Evolutionary conservation across 2,797 vertebrate genomes (phyloP).

Genomic region (Varecia variegata): DNA sequence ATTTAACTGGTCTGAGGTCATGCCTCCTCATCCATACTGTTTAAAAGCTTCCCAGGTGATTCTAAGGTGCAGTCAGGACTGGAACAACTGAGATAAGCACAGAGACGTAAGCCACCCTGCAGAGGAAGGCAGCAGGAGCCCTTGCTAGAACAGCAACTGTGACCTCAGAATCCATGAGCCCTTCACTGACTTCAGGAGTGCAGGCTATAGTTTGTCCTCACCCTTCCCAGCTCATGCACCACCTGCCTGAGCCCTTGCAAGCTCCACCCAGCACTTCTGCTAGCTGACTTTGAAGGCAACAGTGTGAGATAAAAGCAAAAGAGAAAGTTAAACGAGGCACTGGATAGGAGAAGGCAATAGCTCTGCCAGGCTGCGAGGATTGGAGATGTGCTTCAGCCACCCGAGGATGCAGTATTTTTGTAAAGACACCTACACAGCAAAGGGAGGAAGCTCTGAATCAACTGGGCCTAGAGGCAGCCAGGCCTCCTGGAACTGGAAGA

Average conservation of each 20-base stretch:
- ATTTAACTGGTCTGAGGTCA: not conserved
- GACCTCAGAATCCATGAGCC: not conserved
- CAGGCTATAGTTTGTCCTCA: not conserved
- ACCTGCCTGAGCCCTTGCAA: not conserved
- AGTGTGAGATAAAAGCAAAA: not conserved
- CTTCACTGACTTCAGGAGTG: not conserved
- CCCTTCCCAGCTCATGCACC: not conserved
- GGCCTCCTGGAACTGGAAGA: not conserved
- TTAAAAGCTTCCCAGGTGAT: not conserved
- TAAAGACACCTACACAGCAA: not conserved
- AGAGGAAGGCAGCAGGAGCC: not conserved
- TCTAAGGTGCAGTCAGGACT: not conserved
- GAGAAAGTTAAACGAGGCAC: not conserved
- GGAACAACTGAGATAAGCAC: not conserved
- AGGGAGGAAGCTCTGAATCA: not conserved
- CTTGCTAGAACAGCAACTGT: not conserved
- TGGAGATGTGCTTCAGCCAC: no score
- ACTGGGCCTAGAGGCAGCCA: no score
- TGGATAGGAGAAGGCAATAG: accelerated
- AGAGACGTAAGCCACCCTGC: no score
- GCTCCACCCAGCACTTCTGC: not conserved
- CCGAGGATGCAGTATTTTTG: not conserved
- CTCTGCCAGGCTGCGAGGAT: not conserved
- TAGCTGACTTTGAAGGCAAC: not conserved
- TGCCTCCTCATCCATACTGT: not conserved